These are phyloP conservation scores for Drosophila littoralis DNA, from an alignment of 1,140 invertebrate genomes.

Conservation along the genomic window DNA sequence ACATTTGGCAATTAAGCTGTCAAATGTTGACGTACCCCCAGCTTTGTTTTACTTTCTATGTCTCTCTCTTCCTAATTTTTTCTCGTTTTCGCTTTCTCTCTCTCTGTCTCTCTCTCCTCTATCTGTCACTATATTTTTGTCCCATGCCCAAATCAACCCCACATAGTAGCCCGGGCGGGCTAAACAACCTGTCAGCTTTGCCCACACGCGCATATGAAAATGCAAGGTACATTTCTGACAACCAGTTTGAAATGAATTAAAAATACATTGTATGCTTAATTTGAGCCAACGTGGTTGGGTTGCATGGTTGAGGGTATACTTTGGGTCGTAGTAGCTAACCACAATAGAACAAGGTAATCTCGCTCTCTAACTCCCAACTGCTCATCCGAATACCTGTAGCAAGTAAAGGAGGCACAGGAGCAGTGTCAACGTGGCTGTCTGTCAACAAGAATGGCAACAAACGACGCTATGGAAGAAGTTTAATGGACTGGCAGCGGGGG, in stretches of 20 bases:
- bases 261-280: slow-evolving; percentile 69
- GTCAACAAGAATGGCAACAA: slow-evolving; percentile 34
- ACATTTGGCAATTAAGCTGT: slow-evolving; percentile 59
- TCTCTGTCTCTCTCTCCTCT: background rate
- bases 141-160: slow-evolving; percentile 1
- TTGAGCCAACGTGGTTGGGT: slow-evolving; percentile 11
- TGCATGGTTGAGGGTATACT: background rate
- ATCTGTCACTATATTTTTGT: background rate
- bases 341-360: slow-evolving; percentile 30
- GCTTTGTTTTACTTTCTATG: background rate
- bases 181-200: slow-evolving; percentile 23
- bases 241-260: slow-evolving; percentile 53
- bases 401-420: slow-evolving; percentile 49
- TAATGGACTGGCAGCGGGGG: slow-evolving; percentile 50
- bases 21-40: slow-evolving; percentile 36
- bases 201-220: slow-evolving; percentile 26
- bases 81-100: background rate
- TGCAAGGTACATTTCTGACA: slow-evolving; percentile 30
- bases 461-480: slow-evolving; percentile 62
- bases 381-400: slow-evolving; percentile 37
- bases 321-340: slow-evolving; percentile 11
- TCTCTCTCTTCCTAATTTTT: background rate
- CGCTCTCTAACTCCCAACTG: slow-evolving; percentile 23
- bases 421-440: slow-evolving; percentile 56
- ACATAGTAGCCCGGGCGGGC: slow-evolving; percentile 7